Base-by-base conservation (phyloP, 1,140 invertebrate genomes). In the Oncopeltus fasciatus region DNA sequence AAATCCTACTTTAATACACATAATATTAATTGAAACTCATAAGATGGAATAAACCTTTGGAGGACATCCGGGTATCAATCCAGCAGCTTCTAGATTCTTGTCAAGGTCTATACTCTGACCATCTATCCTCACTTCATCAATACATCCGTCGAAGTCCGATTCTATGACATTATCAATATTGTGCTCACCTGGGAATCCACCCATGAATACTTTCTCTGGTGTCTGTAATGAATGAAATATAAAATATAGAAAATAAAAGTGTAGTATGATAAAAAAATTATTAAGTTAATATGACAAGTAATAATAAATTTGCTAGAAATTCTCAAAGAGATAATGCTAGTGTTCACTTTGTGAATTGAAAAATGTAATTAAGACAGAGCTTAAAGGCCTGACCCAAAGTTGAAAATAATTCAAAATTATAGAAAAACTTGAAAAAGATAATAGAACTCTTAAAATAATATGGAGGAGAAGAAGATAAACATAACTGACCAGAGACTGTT, bases 131-230 rank as follows among this genome's bases (percentile, higher is more conserved):
- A 98, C 82, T 63, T 88, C 80, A 67, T 90, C 83, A 44, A 99
- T 88, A 71, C 95, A 99, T 2, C 95, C 95, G 69, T 95, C 92
- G 72, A 97, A 98, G 57, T 88, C 88, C 26, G 79, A 73, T 49
- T 80, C 81, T 0, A 82, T 83, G 0, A 88, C 83, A 31, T 82
- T 77, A 14, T 74, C 71, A 57, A 83, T 83, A 24, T 77, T 74
- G 67, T 84, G 85, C n/a, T 79, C 77, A 2, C 78, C 76, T 0
- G 86, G 85, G 73, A 86, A 88, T 1, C 93, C 95, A 64, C 95
- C 95, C 66, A 98, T 86, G 73, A 87, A 95, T 68, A 98, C 84
- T 16, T 83, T 72, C 69, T 88, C 78, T 57, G 77, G 72, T 67
- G 58, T 74, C 73, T 62, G 67, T 72, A 61, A 74, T 20, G 18